phyloP scores from a whole-genome alignment of 2,797 vertebrate genomes.

The Salmo trutta region DNA sequence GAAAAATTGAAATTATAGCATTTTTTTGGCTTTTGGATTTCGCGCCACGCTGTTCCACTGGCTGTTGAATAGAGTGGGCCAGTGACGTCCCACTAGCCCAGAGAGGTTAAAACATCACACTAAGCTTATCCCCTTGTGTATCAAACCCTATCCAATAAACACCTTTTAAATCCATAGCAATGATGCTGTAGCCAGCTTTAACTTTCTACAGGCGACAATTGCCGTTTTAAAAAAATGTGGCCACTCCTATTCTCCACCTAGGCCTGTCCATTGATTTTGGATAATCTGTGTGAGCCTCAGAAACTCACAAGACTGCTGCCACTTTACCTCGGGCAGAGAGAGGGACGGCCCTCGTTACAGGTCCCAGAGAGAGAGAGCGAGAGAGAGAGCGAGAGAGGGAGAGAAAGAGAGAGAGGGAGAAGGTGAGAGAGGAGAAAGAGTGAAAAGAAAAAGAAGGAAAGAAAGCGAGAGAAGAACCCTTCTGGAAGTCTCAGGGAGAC shows the following conservation, averaged over 20 bases:
- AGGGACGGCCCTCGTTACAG: conserved; percentile 40
- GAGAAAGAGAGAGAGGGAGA: neutral
- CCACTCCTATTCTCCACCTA: conserved; percentile 54
- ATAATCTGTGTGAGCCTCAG: conserved; percentile 55
- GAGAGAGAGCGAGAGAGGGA: neutral
- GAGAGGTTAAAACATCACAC: neutral
- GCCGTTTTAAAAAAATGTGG: conserved; percentile 52
- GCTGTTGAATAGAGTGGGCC: no score
- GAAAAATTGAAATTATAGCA: no score
- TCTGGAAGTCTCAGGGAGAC: neutral
- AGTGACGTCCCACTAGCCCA: no score
- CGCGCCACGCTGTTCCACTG: no score
- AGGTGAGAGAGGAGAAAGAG: neutral
- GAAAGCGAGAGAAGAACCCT: neutral
- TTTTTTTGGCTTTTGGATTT: no score
- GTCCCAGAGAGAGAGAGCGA: neutral
- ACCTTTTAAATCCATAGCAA: conserved; percentile 19
- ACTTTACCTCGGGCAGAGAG: conserved; percentile 25
- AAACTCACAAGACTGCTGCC: conserved; percentile 48
- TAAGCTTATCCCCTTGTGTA: conserved; percentile 20
- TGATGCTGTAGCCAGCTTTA: conserved; percentile 38
- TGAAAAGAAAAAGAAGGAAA: neutral
- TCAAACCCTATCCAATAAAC: conserved; percentile 3
- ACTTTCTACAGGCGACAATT: conserved; percentile 39
- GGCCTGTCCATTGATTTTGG: conserved; percentile 70